Evolutionary conservation across 1,140 invertebrate species (phyloP).

Genomic region (Agrypnia vestita): DNA sequence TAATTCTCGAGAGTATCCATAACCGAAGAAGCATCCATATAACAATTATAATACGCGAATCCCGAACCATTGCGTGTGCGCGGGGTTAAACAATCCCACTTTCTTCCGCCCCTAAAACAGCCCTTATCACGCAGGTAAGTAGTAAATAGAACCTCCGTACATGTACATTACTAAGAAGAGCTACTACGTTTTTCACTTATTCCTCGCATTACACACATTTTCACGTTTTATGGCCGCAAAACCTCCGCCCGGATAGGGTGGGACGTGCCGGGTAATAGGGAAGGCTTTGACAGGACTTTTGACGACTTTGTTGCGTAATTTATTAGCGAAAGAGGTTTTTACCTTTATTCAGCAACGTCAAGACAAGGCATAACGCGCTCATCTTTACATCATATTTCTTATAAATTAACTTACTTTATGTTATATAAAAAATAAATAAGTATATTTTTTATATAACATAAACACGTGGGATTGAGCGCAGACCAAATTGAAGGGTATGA

Average conservation of each 20-base stretch:
- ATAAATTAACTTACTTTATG: too few relatives aligned
- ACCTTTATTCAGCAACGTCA: not conserved
- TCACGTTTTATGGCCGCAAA: slow-evolving; percentile 11
- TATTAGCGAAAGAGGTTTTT: slow-evolving; percentile 3
- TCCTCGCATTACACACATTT: slow-evolving; percentile 25
- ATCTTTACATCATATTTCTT: too few relatives aligned
- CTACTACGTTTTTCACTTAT: slow-evolving; percentile 29
- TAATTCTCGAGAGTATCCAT: too few relatives aligned
- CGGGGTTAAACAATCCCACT: too few relatives aligned
- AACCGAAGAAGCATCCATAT: too few relatives aligned
- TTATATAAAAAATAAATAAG: too few relatives aligned
- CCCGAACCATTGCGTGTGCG: too few relatives aligned
- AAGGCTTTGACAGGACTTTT: slow-evolving; percentile 14
- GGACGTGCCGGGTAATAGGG: not conserved
- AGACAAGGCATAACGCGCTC: not conserved
- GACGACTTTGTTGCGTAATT: slow-evolving; percentile 21
- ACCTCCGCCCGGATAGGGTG: not conserved
- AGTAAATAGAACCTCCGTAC: slow-evolving; percentile 4
- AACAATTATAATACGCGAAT: too few relatives aligned
- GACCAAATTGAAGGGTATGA: too few relatives aligned
- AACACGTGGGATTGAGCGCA: too few relatives aligned
- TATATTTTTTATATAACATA: too few relatives aligned
- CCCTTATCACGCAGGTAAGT: not conserved
- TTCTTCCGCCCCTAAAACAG: too few relatives aligned
- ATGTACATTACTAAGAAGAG: slow-evolving; percentile 13